Evolutionary conservation across 37 sponge, comb jelly and placozoan species (phyloP).

Genomic region (Beroe ovata): DNA sequence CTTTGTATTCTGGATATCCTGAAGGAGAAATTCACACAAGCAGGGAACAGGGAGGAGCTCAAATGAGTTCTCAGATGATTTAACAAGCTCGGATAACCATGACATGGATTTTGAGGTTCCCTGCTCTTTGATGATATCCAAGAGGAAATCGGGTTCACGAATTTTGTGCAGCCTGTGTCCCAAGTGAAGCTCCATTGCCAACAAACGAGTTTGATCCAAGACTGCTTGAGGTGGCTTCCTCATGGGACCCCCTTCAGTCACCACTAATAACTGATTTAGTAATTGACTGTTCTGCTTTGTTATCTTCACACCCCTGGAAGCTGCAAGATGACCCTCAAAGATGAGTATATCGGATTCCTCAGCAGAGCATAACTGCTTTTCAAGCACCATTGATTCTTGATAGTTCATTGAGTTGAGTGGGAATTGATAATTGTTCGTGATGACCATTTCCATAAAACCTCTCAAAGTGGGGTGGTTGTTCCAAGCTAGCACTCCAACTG

Average conservation of each 20-base stretch:
- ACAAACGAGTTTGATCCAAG: slow-evolving; percentile 76
- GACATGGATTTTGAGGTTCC: slow-evolving; percentile 88
- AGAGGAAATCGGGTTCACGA: slow-evolving; percentile 92
- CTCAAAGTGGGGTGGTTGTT: slow-evolving; percentile 81
- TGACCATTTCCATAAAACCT: slow-evolving; percentile 97
- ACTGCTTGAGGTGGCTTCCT: slow-evolving; percentile 79
- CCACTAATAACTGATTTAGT: slow-evolving; percentile 84
- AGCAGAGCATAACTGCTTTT: slow-evolving; percentile 24
- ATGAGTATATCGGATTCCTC: slow-evolving; percentile 87
- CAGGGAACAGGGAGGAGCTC: slow-evolving; percentile 92
- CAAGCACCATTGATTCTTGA: slow-evolving; percentile 33
- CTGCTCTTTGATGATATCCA: slow-evolving; percentile 87
- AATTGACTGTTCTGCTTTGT: slow-evolving; percentile 87
- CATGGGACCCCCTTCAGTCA: slow-evolving; percentile 77
- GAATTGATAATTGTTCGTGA: slow-evolving; percentile 83
- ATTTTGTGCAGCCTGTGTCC: slow-evolving; percentile 81
- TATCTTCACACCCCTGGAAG: slow-evolving; percentile 70
- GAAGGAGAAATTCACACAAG: slow-evolving; percentile 96
- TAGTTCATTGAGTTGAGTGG: slow-evolving; percentile 68
- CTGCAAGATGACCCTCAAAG: slow-evolving; percentile 84
- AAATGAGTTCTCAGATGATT: slow-evolving; percentile 81
- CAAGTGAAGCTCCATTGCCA: slow-evolving; percentile 73
- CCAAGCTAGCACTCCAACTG: slow-evolving; percentile 85
- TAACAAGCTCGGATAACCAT: slow-evolving; percentile 93
- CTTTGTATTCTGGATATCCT: slow-evolving; percentile 63